Evolutionary conservation across 2,797 vertebrate species (phyloP), one percentile per base, ranked within the genome.

Genomic region (Diceros bicornis): DNA sequence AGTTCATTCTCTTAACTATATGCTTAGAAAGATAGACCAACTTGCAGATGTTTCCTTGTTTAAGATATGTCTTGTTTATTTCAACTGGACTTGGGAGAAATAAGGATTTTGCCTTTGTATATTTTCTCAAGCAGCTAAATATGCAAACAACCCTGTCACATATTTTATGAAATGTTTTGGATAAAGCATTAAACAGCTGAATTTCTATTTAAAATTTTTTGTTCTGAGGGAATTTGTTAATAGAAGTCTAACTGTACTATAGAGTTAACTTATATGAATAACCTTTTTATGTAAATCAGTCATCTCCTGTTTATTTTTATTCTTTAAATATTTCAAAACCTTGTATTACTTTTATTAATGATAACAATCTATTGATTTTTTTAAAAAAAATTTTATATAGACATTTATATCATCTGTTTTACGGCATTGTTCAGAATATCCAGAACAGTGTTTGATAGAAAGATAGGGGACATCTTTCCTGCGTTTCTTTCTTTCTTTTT

Each of bases 61-160:
- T 83, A 94, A 78, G 27, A 47, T 50, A 44, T 74, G 5, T 62
- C 34, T 29, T 96, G 37, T 94, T 96, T 94, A 96, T 84, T 97
- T 95, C 89, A 91, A 0, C 32, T 79, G 55, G 20, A 93, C 47
- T 79, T 89, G 69, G 91, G 75, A 74, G 74, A 96, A 75, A 89
- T 89, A 55, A 78, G 72, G 86, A 91, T 89, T 95, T 96, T 89
- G 44, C 57, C 66, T 59, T 90, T 79, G 47, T 89, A 25, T 97
- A 75, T 95, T 96, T 96, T 91, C 84, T 94, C 37, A 97, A 93
- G 86, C 25, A 57, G 50, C 37, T 87, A 71, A 91, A 97, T 91
- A 93, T 93, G 68, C 18, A 95, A 83, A 41, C 59, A 91, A 18
- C 27, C 79, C 21, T 85, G 62, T 44, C 93, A 84, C n/a, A 91